Percentiles rank a stretch among this genome's conserved stretches.
Evolutionary conservation across 2,797 vertebrate species (phyloP).

Genomic region (Trematomus bernacchii): DNA sequence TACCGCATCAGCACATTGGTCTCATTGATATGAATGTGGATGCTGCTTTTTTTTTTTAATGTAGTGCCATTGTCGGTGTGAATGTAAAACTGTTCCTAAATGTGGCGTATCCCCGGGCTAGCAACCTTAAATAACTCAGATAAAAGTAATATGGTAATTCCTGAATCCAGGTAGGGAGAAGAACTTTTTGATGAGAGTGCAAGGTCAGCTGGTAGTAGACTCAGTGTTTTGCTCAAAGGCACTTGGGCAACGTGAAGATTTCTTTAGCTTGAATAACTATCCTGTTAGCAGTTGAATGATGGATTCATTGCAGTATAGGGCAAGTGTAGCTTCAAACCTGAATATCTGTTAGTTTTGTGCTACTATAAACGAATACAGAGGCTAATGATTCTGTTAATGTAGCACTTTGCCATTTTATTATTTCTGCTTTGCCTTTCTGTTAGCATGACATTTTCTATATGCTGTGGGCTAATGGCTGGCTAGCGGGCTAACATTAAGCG

Average conservation of each 20-base stretch:
- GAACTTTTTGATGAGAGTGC: conserved; percentile 43
- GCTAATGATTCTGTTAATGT: conserved; percentile 58
- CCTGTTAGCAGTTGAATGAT: conserved; percentile 14
- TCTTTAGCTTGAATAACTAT: conserved; percentile 22
- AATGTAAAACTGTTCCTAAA: conserved; percentile 47
- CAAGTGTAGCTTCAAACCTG: conserved; percentile 32
- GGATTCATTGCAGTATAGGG: not conserved
- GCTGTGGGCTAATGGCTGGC: conserved; percentile 78
- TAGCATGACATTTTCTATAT: conserved; percentile 74
- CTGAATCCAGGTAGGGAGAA: conserved; percentile 46
- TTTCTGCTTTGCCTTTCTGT: conserved; percentile 60
- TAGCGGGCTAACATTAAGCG: conserved; percentile 80
- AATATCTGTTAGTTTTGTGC: conserved; percentile 21
- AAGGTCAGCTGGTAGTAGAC: conserved; percentile 35
- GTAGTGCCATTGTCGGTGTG: conserved; percentile 35
- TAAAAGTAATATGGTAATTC: conserved; percentile 67
- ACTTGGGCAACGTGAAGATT: not conserved
- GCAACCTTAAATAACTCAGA: conserved; percentile 52
- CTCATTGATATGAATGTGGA: conserved; percentile 51
- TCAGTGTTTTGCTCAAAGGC: conserved; percentile 46
- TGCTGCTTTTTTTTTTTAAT: conserved; percentile 35
- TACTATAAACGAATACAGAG: conserved; percentile 5
- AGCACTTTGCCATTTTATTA: conserved; percentile 50
- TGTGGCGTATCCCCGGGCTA: conserved; percentile 38
- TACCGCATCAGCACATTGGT: conserved; percentile 40